Percentiles rank a stretch among this genome's conserved stretches.
These are phyloP conservation scores for Periphyllus acericola DNA, from an alignment of 2,888 invertebrate genomes.

Conservation along the genomic window DNA sequence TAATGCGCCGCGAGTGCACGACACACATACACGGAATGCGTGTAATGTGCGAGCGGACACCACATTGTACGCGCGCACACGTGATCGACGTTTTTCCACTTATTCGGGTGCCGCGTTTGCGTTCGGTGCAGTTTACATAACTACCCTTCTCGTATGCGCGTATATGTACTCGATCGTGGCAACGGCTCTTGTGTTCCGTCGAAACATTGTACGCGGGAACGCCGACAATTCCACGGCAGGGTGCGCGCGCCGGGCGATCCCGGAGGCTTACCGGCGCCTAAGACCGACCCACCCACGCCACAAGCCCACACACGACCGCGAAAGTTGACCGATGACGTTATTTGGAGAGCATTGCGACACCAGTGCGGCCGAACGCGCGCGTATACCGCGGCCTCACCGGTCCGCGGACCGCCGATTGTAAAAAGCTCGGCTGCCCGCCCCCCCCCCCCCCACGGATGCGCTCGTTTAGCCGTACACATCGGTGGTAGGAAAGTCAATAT, in stretches of 20 bases:
- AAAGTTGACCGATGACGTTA: neutral
- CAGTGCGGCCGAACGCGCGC: neutral
- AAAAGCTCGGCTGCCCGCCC: neutral
- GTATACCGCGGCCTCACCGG: neutral
- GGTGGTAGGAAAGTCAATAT: constrained; percentile 31
- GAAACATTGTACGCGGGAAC: no score
- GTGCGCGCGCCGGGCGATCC: neutral
- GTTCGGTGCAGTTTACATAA: no score
- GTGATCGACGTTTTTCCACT: neutral
- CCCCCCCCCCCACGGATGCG: neutral
- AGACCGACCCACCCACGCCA: neutral
- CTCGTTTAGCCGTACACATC: neutral
- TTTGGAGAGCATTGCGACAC: constrained; percentile 38
- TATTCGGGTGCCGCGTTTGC: no score
- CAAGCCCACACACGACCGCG: neutral
- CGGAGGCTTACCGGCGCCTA: neutral
- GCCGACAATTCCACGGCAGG: no score
- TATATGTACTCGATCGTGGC: no score
- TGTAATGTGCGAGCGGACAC: neutral
- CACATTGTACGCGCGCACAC: neutral
- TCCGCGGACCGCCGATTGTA: neutral
- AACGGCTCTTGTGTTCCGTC: neutral
- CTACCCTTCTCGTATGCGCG: no score
- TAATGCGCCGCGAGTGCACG: neutral
- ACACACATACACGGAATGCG: neutral